Base-by-base conservation (phyloP, 2,888 invertebrate genomes). In the Spilarctia lutea region DNA sequence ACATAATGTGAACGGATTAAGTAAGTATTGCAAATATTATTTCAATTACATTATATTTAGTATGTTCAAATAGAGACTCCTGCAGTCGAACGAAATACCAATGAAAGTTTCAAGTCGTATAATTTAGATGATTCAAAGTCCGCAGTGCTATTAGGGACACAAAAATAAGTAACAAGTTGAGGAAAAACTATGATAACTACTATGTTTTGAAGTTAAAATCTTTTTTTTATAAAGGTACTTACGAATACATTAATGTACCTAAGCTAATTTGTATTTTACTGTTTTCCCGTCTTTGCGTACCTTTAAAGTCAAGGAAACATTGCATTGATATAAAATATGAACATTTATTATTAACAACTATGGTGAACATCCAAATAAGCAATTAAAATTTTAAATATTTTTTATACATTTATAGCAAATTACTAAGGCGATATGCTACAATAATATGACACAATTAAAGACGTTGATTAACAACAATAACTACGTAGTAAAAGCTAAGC, bases 391-490 rank as follows among this genome's bases (percentile, higher is more conserved):
- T 63, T 30, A 16, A 63, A 30, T 7, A 27, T 13, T 60, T 60
- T 60, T 60, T 3, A 56, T 60, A 30, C n/a, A 16, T 16, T 13
- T 27, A 60, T 27, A 11, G 60, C 13, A 18, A 30, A 63, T 63
- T 30, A 30, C 63, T 2, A 16, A 18, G 7, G 69, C 20, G 13
- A 56, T n/a, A 56, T n/a, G n/a, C 3, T 48, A 69, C 13, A 56
- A 13, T 60, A 30, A 72, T 73, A 68, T 60, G 67, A 27, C 66
- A 72, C 27, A 75, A 72, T 72, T 68, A 63, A 75, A 69, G 65
- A 75, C 56, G 65, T 72, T 73, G 70, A 73, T 74, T 67, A 71
- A 35, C 16, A 48, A 33, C 18, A 65, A 39, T 67, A 65, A 35
- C 16, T 63, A 30, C 24, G 63, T 68, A 56, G 67, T 71, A 63